Percentiles rank a stretch among this genome's conserved stretches.
These are phyloP conservation scores for Anaspis maculata DNA, from an alignment of 2,888 invertebrate genomes.

Conservation along the genomic window DNA sequence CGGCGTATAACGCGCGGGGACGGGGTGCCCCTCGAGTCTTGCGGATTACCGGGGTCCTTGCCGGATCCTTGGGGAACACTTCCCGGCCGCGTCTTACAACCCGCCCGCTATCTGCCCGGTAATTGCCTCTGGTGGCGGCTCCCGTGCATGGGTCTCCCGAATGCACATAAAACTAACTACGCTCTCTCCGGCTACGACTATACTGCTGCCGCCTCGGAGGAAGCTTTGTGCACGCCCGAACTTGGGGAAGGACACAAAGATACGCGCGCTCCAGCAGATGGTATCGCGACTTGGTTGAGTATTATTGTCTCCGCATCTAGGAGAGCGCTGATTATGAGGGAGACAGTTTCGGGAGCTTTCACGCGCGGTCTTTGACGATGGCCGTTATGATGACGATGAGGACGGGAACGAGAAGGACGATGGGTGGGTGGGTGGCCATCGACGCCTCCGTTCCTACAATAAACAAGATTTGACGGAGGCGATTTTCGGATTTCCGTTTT, in stretches of 20 bases:
- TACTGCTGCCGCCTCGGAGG: too few relatives aligned
- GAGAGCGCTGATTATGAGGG: conserved; percentile 9
- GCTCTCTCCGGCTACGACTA: too few relatives aligned
- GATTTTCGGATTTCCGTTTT: too few relatives aligned
- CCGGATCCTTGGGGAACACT: conserved; percentile 37
- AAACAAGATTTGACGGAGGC: too few relatives aligned
- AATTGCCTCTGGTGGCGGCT: conserved; percentile 20
- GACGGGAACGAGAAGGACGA: too few relatives aligned
- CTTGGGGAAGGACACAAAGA: conserved; percentile 24
- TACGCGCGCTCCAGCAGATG: too few relatives aligned
- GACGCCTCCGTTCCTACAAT: too few relatives aligned
- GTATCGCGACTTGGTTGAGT: conserved; percentile 14
- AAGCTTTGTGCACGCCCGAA: conserved; percentile 30
- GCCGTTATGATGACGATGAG: too few relatives aligned
- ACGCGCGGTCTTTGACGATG: conserved; percentile 14
- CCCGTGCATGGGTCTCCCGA: conserved; percentile 32
- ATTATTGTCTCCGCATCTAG: too few relatives aligned
- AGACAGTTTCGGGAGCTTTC: conserved; percentile 9
- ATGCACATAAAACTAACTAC: conserved; percentile 34
- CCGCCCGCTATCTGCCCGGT: conserved; percentile 25
- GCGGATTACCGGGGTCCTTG: conserved; percentile 35
- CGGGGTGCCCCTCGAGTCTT: conserved; percentile 34
- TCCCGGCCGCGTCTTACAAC: conserved; percentile 37
- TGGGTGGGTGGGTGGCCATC: too few relatives aligned
- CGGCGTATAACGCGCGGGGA: conserved; percentile 27